Conservation (phyloP, 2,113 vertebrate genomes). For the Acanthochromis polyacanthus region DNA sequence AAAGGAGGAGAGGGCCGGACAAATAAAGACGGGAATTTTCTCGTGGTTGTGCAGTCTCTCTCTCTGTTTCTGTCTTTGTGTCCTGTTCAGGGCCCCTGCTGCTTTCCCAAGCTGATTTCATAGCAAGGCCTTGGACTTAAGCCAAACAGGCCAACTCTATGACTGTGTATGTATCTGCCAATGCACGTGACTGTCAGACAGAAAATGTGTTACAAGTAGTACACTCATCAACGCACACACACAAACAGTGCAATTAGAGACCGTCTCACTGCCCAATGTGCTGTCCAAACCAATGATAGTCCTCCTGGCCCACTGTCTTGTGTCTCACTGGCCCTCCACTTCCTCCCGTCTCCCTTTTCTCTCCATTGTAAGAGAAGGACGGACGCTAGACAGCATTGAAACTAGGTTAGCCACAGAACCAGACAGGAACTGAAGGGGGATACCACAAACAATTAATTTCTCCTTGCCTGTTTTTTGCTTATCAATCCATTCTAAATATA, state of each 20-base stretch:
- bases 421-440: constrained; percentile 73
- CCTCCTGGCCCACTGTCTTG: constrained; percentile 28
- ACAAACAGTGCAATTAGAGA: constrained; percentile 11
- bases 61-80: constrained; percentile 62
- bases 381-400: constrained; percentile 71
- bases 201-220: constrained; percentile 24
- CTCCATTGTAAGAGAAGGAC: constrained; percentile 78
- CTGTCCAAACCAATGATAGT: constrained; percentile 23
- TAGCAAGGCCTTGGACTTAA: constrained; percentile 65
- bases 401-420: constrained; percentile 62
- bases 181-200: constrained; percentile 15
- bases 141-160: constrained; percentile 66
- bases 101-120: constrained; percentile 81
- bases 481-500: constrained; percentile 78
- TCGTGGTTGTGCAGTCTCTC: constrained; percentile 65
- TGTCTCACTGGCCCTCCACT: constrained; percentile 24
- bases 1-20: constrained; percentile 53
- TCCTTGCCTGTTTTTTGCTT: constrained; percentile 50
- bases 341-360: constrained; percentile 5
- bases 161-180: constrained; percentile 41
- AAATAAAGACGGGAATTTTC: constrained; percentile 82
- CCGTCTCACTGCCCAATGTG: constrained; percentile 15
- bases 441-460: constrained; percentile 75
- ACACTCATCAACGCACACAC: not conserved
- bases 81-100: constrained; percentile 73